Percentiles rank a stretch among this genome's conserved stretches.
Conservation (phyloP, 2,113 vertebrate species). For the Neogobius melanostomus region DNA sequence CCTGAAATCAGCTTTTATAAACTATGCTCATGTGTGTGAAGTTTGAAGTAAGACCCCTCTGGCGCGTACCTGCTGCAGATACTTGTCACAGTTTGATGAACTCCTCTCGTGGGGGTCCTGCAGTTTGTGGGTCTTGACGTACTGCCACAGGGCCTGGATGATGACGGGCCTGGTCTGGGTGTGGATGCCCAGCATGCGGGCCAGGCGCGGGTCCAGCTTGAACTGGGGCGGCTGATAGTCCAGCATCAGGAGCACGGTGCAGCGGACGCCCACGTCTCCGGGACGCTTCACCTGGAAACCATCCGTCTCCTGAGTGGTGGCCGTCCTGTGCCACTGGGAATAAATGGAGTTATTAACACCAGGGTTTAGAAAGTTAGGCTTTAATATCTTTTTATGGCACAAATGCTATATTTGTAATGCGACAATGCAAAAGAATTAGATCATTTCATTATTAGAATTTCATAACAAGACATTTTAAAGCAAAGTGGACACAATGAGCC, state of each 20-base stretch:
- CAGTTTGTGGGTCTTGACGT: conserved; percentile 96
- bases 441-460: too few relatives aligned
- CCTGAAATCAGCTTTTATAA: too few relatives aligned
- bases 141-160: conserved; percentile 98
- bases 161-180: conserved; percentile 97
- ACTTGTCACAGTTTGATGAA: conserved; percentile 98
- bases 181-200: conserved; percentile 94
- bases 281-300: conserved; percentile 99
- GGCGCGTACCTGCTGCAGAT: conserved; percentile 92
- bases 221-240: conserved; percentile 99
- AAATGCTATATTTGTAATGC: too few relatives aligned
- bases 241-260: conserved; percentile 97
- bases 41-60: too few relatives aligned
- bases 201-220: conserved; percentile 92
- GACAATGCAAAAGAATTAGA: too few relatives aligned
- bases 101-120: conserved; percentile 97
- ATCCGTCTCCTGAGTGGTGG: conserved; percentile 98
- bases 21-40: too few relatives aligned
- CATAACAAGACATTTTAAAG: too few relatives aligned
- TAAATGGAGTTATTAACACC: not conserved
- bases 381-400: too few relatives aligned
- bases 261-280: conserved; percentile 95
- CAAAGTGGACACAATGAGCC: too few relatives aligned
- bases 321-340: conserved; percentile 95
- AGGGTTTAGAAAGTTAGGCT: too few relatives aligned